These are phyloP conservation scores for Drosophila mulleri DNA, from an alignment of 2,888 invertebrate species.

Conservation along the genomic window DNA sequence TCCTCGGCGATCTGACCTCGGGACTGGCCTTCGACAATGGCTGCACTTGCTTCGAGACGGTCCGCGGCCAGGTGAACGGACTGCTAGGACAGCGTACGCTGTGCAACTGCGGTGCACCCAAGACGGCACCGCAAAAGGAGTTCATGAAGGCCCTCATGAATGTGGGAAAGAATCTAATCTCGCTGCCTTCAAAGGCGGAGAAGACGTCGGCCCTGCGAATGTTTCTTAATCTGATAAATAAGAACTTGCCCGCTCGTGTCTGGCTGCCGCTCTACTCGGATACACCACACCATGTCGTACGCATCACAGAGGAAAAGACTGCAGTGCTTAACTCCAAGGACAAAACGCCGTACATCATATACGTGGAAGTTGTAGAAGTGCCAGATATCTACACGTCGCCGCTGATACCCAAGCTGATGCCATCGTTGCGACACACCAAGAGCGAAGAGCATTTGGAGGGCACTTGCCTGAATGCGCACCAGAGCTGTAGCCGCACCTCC, in stretches of 20 bases:
- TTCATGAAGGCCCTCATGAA: conserved; percentile 94
- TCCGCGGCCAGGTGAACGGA: conserved; percentile 90
- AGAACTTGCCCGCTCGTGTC: conserved; percentile 98
- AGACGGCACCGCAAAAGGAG: conserved; percentile 93
- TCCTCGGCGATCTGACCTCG: conserved; percentile 95
- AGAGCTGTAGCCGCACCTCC: conserved; percentile 78
- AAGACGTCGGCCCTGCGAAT: conserved; percentile 96
- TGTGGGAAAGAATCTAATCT: conserved; percentile 93
- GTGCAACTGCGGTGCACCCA: conserved; percentile 92
- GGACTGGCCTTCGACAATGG: conserved; percentile 99
- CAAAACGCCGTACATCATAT: conserved; percentile 97
- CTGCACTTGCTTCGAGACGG: conserved; percentile 95
- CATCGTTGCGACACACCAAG: conserved; percentile 94
- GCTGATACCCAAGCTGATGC: conserved; percentile 95
- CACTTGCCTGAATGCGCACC: conserved; percentile 66
- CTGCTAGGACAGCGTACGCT: conserved; percentile 91
- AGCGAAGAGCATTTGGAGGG: conserved; percentile 95
- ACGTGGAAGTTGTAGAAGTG: conserved; percentile 97
- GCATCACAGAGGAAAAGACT: conserved; percentile 98
- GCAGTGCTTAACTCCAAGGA: conserved; percentile 98
- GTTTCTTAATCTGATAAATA: conserved; percentile 96
- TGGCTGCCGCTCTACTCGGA: conserved; percentile 97
- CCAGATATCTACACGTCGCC: conserved; percentile 93
- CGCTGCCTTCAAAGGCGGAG: conserved; percentile 94
- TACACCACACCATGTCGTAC: conserved; percentile 95